Conservation (phyloP, 2,113 vertebrate genomes). For the Austrofundulus limnaeus region DNA sequence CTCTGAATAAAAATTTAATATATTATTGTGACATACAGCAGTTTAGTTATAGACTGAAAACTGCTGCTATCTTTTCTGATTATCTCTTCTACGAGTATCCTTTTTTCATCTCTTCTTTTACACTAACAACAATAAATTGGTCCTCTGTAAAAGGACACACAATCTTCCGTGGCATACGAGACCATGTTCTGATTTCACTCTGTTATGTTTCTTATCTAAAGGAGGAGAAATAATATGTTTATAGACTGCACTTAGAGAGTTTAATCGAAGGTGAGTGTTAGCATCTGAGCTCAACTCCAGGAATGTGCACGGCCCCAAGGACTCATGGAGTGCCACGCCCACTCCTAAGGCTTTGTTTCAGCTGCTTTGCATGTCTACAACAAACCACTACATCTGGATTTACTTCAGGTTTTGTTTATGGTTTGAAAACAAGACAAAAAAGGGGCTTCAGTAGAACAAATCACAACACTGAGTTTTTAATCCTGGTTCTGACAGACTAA, state of each 20-base stretch:
- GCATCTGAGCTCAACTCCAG: slow-evolving; percentile 57
- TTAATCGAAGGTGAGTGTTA: slow-evolving; percentile 69
- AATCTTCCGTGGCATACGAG: slow-evolving; percentile 10
- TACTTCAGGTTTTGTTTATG: slow-evolving; percentile 62
- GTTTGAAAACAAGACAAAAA: slow-evolving; percentile 26
- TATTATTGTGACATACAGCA: no score
- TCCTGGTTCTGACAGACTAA: slow-evolving; percentile 25
- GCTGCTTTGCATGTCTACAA: slow-evolving; percentile 70
- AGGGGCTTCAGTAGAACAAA: slow-evolving; percentile 44
- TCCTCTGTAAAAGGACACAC: slow-evolving; percentile 20
- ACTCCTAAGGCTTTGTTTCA: slow-evolving; percentile 52
- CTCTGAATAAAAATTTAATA: no score
- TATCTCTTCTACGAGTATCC: neutral
- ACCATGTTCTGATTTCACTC: slow-evolving; percentile 19
- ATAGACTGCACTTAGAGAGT: slow-evolving; percentile 53
- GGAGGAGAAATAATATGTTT: slow-evolving; percentile 38
- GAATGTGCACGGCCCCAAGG: slow-evolving; percentile 48
- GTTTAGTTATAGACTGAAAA: neutral
- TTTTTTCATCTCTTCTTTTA: neutral
- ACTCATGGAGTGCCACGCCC: slow-evolving; percentile 58
- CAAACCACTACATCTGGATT: slow-evolving; percentile 71
- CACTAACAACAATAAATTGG: neutral
- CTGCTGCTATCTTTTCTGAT: neutral
- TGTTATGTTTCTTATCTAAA: slow-evolving; percentile 39
- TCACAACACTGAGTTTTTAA: slow-evolving; percentile 42